These are phyloP conservation scores for Alectoris magna DNA, from an alignment of 2,797 vertebrate genomes.

Conservation along the genomic window DNA sequence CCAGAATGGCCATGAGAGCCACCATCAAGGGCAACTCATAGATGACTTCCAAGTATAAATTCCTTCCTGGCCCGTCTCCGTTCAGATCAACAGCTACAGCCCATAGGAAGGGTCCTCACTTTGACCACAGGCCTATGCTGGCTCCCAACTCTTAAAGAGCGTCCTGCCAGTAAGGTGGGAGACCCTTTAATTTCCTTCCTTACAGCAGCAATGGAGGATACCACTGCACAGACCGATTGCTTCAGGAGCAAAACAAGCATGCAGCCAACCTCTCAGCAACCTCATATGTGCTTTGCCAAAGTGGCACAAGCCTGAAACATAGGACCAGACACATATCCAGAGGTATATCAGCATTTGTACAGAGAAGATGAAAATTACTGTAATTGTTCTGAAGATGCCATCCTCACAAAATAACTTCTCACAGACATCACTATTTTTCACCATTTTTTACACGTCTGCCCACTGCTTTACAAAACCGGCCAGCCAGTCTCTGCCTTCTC, in stretches of 20 bases:
- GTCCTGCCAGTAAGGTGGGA: neutral
- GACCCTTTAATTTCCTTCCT: neutral
- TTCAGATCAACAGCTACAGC: neutral
- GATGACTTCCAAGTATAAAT: neutral
- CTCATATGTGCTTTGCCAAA: neutral
- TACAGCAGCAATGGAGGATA: neutral
- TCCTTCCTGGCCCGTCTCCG: neutral
- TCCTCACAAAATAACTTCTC: neutral
- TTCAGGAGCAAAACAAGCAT: neutral
- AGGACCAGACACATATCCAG: neutral
- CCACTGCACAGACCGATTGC: fast-evolving
- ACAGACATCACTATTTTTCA: neutral
- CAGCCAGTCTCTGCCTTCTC: neutral
- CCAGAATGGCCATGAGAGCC: neutral
- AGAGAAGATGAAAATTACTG: neutral
- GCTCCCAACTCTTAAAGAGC: neutral
- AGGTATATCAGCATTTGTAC: neutral
- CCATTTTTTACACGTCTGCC: neutral
- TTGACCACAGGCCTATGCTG: neutral
- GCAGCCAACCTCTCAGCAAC: neutral
- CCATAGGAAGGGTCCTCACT: neutral
- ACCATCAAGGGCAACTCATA: neutral
- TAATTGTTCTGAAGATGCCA: neutral
- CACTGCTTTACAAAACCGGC: neutral
- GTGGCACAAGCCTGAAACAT: neutral